These are phyloP conservation scores for Odontesthes bonariensis DNA, from an alignment of 2,113 vertebrate genomes.

Conservation along the genomic window DNA sequence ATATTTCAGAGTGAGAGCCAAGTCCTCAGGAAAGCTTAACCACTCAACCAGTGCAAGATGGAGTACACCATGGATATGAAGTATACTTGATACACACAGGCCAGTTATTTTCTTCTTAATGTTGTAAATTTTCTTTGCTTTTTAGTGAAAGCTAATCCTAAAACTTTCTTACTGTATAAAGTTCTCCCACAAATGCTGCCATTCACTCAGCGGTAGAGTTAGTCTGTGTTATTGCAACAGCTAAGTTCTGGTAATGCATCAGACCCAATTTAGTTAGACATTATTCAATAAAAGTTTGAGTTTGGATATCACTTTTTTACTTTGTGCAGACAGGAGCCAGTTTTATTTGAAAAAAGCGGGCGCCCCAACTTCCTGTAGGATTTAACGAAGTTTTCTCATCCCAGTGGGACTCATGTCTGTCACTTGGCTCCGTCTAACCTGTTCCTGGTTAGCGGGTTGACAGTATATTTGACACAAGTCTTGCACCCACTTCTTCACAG, in stretches of 20 bases:
- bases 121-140: slow-evolving; percentile 56
- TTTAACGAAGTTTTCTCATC: slow-evolving; percentile 41
- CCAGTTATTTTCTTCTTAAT: slow-evolving; percentile 20
- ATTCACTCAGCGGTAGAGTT: background rate
- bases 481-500: slow-evolving; percentile 71
- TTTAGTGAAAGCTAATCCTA: slow-evolving; percentile 54
- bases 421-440: slow-evolving; percentile 58
- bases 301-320: background rate
- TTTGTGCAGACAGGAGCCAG: background rate
- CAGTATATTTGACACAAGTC: slow-evolving; percentile 71
- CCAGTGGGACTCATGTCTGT: slow-evolving; percentile 47
- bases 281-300: slow-evolving; percentile 13
- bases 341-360: slow-evolving; percentile 44
- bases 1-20: slow-evolving; percentile 57
- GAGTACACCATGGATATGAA: slow-evolving; percentile 48
- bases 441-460: slow-evolving; percentile 67
- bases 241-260: slow-evolving; percentile 1
- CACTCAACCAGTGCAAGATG: slow-evolving; percentile 43
- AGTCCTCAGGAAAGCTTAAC: slow-evolving; percentile 56
- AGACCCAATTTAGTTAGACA: slow-evolving; percentile 6
- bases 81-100: slow-evolving; percentile 42
- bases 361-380: slow-evolving; percentile 35
- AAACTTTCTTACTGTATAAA: slow-evolving; percentile 55
- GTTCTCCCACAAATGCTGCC: slow-evolving; percentile 25
- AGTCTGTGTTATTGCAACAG: background rate